Evolutionary conservation across 2,113 vertebrate genomes (phyloP), one percentile per base, ranked within the genome.

Genomic region (Pseudopipra pipra): DNA sequence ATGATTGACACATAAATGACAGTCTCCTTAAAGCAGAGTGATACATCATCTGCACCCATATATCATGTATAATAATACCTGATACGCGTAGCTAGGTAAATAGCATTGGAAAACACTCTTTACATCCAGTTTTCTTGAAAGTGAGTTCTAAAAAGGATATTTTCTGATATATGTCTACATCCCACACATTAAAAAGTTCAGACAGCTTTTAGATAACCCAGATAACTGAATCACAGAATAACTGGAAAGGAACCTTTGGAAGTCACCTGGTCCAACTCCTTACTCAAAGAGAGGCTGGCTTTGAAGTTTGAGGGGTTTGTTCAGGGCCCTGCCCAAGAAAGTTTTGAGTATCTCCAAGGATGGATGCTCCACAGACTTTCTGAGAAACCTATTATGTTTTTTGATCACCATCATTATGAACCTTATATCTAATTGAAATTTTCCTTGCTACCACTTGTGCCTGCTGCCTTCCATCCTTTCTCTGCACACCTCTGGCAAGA

Each of bases 1-100:
- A 84, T 63, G 76, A 90, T 35, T 90, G 92, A 93, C 90, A 85
- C 37, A 39, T 30, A 90, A 91, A 73, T 71, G 85, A 83, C 54
- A 92, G 72, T 51, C 51, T 87, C 86, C 80, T 90, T 77, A 93
- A 73, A 61, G 47, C 43, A 78, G 92, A 93, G 80, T 31, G 83
- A 90, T 91, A 70, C 76, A 93, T 95, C 91, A 90, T 71, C 79
- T 86, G 30, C 33, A 37, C 33, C 74, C 51, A 31, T 76, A 66
- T 31, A 81, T 82, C 92, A 70, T 71, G 55, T 86, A 71, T 14
- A 62, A 58, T 37, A 73, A 74, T 35, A 66, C 31, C 54, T 80
- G 74, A 83, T 81, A 89, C 28, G 76, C 6, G 3, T n/a, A 24
- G 46, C 39, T 59, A 58, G 7, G 27, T 41, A 95, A 85, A 70